Conservation (phyloP, 37 sponge, comb jelly and placozoan genomes). For the Beroe forskalii region DNA sequence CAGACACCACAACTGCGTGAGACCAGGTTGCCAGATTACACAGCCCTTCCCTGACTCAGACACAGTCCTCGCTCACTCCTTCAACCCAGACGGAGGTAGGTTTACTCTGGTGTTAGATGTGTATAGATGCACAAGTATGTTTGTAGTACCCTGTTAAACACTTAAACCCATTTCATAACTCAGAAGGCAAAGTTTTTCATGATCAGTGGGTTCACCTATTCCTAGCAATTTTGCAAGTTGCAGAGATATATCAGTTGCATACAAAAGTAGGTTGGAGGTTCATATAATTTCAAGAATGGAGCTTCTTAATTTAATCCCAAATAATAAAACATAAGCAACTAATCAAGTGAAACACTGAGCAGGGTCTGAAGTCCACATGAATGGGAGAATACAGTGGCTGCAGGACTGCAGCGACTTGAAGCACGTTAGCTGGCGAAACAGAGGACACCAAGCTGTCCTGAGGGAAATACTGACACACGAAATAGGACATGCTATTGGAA, state of each 20-base stretch:
- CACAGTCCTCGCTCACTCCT: background rate
- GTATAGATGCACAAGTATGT: too few species aligned
- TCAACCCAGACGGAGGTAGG: conserved; percentile 22
- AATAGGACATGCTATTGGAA: conserved; percentile 52
- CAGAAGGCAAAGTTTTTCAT: too few species aligned
- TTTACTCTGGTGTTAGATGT: background rate
- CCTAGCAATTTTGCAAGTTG: background rate
- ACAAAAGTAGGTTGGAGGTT: too few species aligned
- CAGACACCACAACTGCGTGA: conserved; percentile 13
- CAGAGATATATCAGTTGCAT: too few species aligned
- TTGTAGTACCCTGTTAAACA: too few species aligned
- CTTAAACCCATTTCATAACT: too few species aligned
- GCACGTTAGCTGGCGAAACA: too few species aligned
- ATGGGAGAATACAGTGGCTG: background rate
- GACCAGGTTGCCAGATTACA: background rate
- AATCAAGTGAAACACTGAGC: too few species aligned
- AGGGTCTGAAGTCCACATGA: conserved; percentile 59
- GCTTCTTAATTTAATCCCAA: too few species aligned
- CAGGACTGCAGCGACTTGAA: background rate
- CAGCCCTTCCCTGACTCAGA: background rate
- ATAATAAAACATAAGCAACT: too few species aligned
- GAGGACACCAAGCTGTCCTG: conserved; percentile 1
- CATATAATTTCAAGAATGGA: too few species aligned
- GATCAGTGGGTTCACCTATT: too few species aligned
- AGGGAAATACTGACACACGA: conserved; percentile 41